Percentiles rank a stretch among this genome's conserved stretches.
These are phyloP conservation scores for Boloria euphrosyne DNA, from an alignment of 2,888 invertebrate genomes.

Conservation along the genomic window DNA sequence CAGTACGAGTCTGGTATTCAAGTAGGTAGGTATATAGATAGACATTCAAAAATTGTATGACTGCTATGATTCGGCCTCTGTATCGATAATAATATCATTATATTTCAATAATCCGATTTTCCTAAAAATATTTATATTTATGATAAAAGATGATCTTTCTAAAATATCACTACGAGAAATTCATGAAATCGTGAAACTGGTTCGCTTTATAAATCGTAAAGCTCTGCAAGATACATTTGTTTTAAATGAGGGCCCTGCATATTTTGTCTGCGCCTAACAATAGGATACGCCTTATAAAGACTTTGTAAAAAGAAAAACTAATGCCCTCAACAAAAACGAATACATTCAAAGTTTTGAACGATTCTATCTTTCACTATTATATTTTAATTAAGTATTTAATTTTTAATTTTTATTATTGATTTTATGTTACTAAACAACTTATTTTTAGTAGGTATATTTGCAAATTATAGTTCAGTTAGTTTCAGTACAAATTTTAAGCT, in stretches of 20 bases:
- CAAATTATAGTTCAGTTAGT: too few relatives aligned
- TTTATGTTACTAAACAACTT: too few relatives aligned
- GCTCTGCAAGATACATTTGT: constrained; percentile 24
- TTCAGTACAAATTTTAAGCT: too few relatives aligned
- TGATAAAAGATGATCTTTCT: neutral
- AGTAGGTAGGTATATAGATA: neutral
- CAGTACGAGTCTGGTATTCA: too few relatives aligned
- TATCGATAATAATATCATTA: too few relatives aligned
- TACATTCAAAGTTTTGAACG: neutral
- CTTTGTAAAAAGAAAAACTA: constrained; percentile 19
- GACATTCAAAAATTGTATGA: too few relatives aligned
- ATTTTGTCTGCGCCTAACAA: constrained; percentile 21
- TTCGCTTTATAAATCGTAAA: constrained; percentile 22
- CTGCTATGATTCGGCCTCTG: too few relatives aligned
- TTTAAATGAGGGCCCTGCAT: constrained; percentile 21
- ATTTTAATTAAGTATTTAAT: neutral
- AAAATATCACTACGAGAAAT: constrained; percentile 12
- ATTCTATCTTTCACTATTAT: constrained; percentile 4
- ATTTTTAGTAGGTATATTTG: too few relatives aligned
- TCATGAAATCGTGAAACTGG: constrained; percentile 18
- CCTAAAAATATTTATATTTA: too few relatives aligned
- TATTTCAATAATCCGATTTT: too few relatives aligned
- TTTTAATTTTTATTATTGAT: too few relatives aligned
- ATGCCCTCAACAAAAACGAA: constrained; percentile 9
- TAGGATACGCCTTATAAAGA: constrained; percentile 16